Percentiles rank a stretch among this genome's conserved stretches.
Conservation (phyloP, 2,113 vertebrate genomes). For the Dasyprocta punctata region DNA sequence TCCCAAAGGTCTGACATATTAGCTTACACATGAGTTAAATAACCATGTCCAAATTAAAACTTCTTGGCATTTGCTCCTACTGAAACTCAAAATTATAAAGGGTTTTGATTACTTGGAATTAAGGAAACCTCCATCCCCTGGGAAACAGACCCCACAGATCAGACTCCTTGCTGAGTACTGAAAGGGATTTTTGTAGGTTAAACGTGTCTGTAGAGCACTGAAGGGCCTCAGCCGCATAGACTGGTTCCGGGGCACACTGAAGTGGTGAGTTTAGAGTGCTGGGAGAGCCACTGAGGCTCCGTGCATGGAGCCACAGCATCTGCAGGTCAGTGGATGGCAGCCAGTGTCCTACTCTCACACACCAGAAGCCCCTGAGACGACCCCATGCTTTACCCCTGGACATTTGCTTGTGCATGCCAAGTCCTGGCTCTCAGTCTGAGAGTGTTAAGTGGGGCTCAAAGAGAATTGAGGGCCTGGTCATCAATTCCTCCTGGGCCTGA, state of each 20-base stretch:
- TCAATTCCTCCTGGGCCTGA: constrained; percentile 7
- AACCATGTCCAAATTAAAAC: background rate
- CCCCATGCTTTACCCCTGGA: background rate
- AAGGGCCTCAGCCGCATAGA: background rate
- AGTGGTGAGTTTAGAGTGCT: background rate
- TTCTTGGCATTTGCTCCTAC: background rate
- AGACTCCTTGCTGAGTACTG: background rate
- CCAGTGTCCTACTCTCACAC: background rate
- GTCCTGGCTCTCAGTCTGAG: background rate
- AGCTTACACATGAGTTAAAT: background rate
- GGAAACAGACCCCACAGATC: background rate
- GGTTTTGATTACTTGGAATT: constrained; percentile 31
- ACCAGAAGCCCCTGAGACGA: background rate
- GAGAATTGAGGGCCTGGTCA: constrained; percentile 51
- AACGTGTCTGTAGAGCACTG: background rate
- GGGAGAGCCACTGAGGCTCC: background rate
- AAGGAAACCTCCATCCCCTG: constrained; percentile 1
- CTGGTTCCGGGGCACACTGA: background rate
- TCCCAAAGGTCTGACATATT: background rate
- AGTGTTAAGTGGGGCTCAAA: constrained; percentile 42
- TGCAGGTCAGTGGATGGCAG: background rate
- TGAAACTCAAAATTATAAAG: constrained; percentile 42
- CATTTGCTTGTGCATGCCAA: background rate
- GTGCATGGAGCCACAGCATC: background rate
- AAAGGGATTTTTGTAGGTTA: background rate